Evolutionary conservation across 1,140 invertebrate genomes (phyloP).

Genomic region (Holcopasites calliopsidis): DNA sequence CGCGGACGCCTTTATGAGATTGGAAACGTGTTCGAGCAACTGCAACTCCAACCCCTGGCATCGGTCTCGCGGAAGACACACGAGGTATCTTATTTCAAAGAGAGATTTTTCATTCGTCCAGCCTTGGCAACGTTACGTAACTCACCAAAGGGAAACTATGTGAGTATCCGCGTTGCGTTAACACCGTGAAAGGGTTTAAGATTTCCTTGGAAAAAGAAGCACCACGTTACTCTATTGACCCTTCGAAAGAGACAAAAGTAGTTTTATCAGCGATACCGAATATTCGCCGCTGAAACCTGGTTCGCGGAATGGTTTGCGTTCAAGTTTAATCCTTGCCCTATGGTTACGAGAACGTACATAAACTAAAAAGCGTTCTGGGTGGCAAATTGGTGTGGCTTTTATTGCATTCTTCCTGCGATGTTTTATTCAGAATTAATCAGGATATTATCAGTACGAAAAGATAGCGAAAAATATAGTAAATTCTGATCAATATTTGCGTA

Average conservation of each 20-base stretch:
- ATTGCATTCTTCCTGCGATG: no score
- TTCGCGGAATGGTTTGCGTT: no score
- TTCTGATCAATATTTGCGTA: no score
- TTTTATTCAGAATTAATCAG: no score
- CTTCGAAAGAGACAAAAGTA: neutral
- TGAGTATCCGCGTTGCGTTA: neutral
- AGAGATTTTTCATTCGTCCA: conserved; percentile 32
- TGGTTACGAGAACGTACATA: no score
- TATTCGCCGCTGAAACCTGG: no score
- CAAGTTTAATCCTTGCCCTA: no score
- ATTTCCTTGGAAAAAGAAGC: neutral
- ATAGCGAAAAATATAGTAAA: no score
- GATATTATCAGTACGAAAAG: no score
- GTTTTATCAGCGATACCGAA: neutral
- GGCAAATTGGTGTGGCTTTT: no score
- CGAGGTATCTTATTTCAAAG: conserved; percentile 34
- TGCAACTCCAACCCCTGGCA: neutral
- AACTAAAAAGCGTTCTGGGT: no score
- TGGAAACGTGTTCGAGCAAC: conserved; percentile 43
- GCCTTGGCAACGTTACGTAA: conserved; percentile 8
- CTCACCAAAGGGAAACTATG: neutral
- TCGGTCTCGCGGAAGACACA: neutral
- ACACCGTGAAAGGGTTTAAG: neutral
- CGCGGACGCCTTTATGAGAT: conserved; percentile 35
- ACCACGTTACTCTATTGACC: no score